Evolutionary conservation across 2,113 vertebrate genomes (phyloP), one percentile per base, ranked within the genome.

Genomic region (Alosa alosa): DNA sequence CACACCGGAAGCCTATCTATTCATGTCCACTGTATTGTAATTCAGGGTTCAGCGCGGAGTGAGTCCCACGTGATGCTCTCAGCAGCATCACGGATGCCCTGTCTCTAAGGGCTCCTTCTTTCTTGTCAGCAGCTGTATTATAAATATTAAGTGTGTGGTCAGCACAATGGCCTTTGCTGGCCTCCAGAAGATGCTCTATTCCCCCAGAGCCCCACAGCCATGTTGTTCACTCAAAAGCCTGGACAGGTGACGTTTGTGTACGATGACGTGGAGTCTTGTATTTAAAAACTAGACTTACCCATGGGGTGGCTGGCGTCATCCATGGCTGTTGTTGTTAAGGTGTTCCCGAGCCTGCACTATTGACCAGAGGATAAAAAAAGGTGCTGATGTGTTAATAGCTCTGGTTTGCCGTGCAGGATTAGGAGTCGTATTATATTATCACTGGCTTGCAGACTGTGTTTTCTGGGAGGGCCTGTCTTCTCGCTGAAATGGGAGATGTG

Each of bases 321-420:
- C 13, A 7, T 10, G n/a, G n/a, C 10, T 15, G 13, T 72, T 72
- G 13, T 11, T 10, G 11, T 72, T 72, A 72, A 10, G 3, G 31
- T 72, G 64, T 31, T 10, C 64, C 64, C 10, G 25, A 72, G 25
- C 25, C 64, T 6, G 13, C 25, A 72, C 64, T 31, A 9, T 72
- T 72, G 72, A 78, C 72, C 72, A 17, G 72, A 78, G 72, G 15
- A 78, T 13, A 39, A 41, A 78, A 64, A 39, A 78, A 39, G 72
- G 31, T 36, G 36, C 72, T 39, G 72, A 78, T 78, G 72, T 78
- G 72, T 78, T 78, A 78, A 78, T 78, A 39, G 25, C 72, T 78
- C 15, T 78, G 72, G 72, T 78, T 36, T 78, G 25, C 72, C 36
- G 3, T 39, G 72, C 31, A 78, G 72, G 72, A 78, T 78, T 78